Base-by-base conservation (phyloP, 1,140 invertebrate genomes). In the Nylanderia fulva region DNA sequence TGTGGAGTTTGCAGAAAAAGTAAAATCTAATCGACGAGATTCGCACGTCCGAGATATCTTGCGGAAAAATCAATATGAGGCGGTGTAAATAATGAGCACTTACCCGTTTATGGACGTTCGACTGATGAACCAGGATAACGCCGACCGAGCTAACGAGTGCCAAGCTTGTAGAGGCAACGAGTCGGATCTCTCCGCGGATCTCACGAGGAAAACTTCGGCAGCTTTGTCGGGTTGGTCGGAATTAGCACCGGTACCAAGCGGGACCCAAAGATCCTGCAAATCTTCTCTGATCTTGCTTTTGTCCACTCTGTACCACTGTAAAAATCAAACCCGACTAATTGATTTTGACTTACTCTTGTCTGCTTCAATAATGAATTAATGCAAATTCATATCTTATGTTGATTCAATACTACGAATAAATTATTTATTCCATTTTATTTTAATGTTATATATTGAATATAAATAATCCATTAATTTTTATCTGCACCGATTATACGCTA, bases 31-130 rank as follows among this genome's bases (percentile, higher is more conserved):
- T 9, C 48, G 29, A 21, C 42, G 7, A 58, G 64, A 80, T 80
- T 39, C 48, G 75, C 21, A 7, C 45, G 18, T 29, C 24, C 24
- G 64, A 71, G 33, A 29, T 72, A 72, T 72, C 66, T 60, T 66
- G 66, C 52, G 33, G 66, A 71, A 72, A 72, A 72, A 72, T 72
- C 77, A 82, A 82, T 82, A 72, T 27, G 52, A 82, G 54, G 58
- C 77, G 52, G 24, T 29, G 29, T 72, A 48, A 13, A 48, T 48
- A 84, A 87, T 66, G 68, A 69, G 61, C 39, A 95, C 95, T 95
- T 93, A 97, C 96, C 97, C 97, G 94, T 97, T 98, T 82, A 97
- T 96, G 45, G 96, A 97, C 13, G 97, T 98, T 84, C 96, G 95
- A 15, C 96, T 96, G 94, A 97, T 96, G 93, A 97, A 97, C 92